A percentile compares a stretch with the other conserved stretches of the same genome.
phyloP scores from a whole-genome alignment of 2,113 vertebrate genomes.

The Pachyramphus minor region DNA sequence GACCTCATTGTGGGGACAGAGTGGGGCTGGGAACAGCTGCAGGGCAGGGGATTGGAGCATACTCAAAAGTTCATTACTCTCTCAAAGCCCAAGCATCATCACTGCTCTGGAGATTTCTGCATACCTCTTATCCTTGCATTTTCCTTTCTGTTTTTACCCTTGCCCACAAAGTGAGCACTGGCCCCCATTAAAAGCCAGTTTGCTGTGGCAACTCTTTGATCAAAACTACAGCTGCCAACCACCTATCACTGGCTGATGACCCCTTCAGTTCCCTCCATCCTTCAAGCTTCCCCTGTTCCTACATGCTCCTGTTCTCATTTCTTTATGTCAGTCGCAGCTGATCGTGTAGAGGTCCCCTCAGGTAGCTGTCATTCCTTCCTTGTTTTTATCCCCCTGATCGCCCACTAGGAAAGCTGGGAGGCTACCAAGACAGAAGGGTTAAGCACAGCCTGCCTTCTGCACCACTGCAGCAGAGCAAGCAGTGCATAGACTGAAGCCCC shows the following conservation, averaged over 20 bases:
- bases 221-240: neutral
- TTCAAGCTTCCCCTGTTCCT: neutral
- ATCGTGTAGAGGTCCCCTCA: neutral
- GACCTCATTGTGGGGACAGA: neutral
- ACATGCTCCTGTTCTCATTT: rapidly evolving
- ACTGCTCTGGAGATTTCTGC: neutral
- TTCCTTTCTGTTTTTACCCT: neutral
- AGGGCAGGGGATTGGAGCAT: neutral
- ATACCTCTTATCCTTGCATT: neutral
- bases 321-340: neutral
- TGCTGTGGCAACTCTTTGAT: neutral
- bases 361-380: neutral
- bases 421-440: neutral
- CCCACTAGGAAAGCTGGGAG: neutral
- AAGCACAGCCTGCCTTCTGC: neutral
- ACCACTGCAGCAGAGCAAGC: neutral
- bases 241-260: neutral
- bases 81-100: neutral
- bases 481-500: neutral
- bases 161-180: neutral
- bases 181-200: neutral
- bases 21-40: neutral
- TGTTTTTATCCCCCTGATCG: neutral
- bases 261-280: neutral
- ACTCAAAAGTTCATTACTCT: neutral